These are phyloP conservation scores for Epizoanthus scotinus DNA, from an alignment of 92 coral and sea anemone species.

Conservation along the genomic window DNA sequence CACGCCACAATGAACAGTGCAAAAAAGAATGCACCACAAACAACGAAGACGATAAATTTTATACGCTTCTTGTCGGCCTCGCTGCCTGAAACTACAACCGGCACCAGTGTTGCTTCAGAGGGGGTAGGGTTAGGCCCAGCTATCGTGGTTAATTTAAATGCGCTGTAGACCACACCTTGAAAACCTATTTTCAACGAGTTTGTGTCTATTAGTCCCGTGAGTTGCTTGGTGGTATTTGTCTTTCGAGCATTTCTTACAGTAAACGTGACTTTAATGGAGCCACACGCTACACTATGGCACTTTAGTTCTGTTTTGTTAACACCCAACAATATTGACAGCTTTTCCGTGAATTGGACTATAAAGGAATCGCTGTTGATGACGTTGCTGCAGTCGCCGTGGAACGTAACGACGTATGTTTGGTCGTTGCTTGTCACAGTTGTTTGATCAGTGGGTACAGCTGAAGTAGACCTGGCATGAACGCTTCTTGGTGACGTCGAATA, in stretches of 20 bases:
- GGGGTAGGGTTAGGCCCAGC: not conserved
- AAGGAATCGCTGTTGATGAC: slow-evolving; percentile 45
- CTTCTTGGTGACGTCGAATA: not conserved
- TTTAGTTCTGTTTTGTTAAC: slow-evolving; percentile 45
- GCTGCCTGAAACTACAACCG: not conserved
- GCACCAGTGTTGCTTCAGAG: slow-evolving; percentile 3
- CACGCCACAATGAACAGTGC: slow-evolving; percentile 30
- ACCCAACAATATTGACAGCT: slow-evolving; percentile 44
- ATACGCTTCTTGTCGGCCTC: slow-evolving; percentile 23
- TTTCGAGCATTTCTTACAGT: slow-evolving; percentile 38
- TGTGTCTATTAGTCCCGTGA: slow-evolving; percentile 42
- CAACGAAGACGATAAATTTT: slow-evolving; percentile 13
- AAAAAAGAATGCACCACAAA: slow-evolving; percentile 32
- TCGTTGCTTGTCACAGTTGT: not conserved
- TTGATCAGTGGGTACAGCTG: slow-evolving; percentile 3
- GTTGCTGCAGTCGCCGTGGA: slow-evolving; percentile 57
- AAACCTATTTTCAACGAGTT: slow-evolving; percentile 40
- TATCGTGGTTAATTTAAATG: slow-evolving; percentile 44
- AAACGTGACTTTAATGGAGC: slow-evolving; percentile 65
- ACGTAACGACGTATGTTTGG: slow-evolving; percentile 54
- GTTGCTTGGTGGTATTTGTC: slow-evolving; percentile 45
- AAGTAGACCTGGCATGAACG: not conserved
- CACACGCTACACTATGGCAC: slow-evolving; percentile 60
- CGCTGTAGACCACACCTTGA: slow-evolving; percentile 57
- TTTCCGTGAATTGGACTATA: slow-evolving; percentile 30